These are phyloP conservation scores for Apostichopus californicus DNA, from an alignment of 35 echinoderm and acorn worm genomes.

Conservation along the genomic window DNA sequence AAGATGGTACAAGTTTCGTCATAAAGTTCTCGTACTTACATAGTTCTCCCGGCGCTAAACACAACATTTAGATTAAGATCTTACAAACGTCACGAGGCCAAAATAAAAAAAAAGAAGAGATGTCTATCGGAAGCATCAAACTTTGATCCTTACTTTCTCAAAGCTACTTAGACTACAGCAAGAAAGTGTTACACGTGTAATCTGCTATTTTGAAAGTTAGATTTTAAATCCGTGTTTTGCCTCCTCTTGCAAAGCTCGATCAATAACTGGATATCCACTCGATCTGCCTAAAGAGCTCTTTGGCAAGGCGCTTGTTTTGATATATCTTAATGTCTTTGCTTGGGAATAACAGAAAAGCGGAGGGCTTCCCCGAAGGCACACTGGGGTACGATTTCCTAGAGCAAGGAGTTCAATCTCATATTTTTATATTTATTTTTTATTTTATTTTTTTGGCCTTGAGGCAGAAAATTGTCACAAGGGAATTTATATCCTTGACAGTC, in stretches of 20 bases:
- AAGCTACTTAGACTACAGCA: not conserved
- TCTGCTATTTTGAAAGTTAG: not conserved
- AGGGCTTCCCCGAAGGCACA: conserved; percentile 33
- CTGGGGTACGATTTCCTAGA: conserved; percentile 9
- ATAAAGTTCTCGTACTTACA: too few species aligned
- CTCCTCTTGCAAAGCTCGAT: not conserved
- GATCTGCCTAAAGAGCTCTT: conserved; percentile 23
- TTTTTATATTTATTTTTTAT: not conserved
- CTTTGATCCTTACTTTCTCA: too few species aligned
- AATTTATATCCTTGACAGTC: not conserved
- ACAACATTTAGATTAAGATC: too few species aligned
- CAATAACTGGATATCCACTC: conserved; percentile 46
- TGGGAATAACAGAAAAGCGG: not conserved
- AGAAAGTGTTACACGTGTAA: not conserved
- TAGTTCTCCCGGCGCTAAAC: too few species aligned
- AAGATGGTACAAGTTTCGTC: too few species aligned
- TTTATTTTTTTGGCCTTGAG: not conserved
- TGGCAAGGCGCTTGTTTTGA: conserved; percentile 9
- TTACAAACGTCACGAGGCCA: too few species aligned
- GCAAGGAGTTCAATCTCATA: not conserved
- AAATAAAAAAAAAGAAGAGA: too few species aligned
- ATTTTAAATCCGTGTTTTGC: not conserved
- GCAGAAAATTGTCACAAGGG: conserved; percentile 17
- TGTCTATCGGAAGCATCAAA: too few species aligned
- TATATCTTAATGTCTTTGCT: not conserved